Evolutionary conservation across 2,888 invertebrate genomes (phyloP).

Genomic region (Tetrapedia diversipes): DNA sequence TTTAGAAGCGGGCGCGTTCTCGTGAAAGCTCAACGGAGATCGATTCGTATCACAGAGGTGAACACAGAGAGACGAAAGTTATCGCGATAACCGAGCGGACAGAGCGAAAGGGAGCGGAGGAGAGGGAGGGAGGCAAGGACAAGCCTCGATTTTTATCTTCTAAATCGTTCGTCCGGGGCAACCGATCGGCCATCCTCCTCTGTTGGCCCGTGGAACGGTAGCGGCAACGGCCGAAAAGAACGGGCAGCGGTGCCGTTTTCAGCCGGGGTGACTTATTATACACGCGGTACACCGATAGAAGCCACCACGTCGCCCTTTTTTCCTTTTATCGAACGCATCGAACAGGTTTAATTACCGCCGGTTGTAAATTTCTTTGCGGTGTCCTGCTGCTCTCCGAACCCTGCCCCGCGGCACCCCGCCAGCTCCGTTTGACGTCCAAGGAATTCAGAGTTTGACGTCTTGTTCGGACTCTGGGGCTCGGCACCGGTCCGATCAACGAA

Average conservation of each 20-base stretch:
- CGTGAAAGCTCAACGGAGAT: constrained; percentile 12
- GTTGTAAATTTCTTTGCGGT: constrained; percentile 35
- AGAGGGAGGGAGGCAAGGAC: neutral
- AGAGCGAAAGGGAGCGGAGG: neutral
- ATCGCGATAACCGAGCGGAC: constrained; percentile 49
- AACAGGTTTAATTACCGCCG: constrained; percentile 30
- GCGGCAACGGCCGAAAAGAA: neutral
- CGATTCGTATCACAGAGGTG: constrained; percentile 8
- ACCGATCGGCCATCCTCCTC: neutral
- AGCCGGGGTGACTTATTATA: constrained; percentile 17
- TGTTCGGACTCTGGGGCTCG: neutral
- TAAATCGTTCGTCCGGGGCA: constrained; percentile 29
- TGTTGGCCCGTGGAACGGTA: neutral
- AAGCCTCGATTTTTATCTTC: constrained; percentile 17
- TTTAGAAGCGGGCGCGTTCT: constrained; percentile 20
- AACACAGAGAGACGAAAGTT: constrained; percentile 30
- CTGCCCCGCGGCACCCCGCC: constrained; percentile 1
- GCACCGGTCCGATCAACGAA: constrained; percentile 10
- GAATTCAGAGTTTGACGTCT: constrained; percentile 24
- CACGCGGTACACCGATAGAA: constrained; percentile 13
- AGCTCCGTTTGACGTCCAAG: neutral
- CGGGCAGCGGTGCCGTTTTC: neutral
- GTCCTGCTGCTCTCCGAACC: constrained; percentile 9
- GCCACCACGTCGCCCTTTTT: constrained; percentile 4
- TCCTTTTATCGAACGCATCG: constrained; percentile 25